Base-by-base conservation (phyloP, 2,113 vertebrate species). In the Acanthisitta chloris region DNA sequence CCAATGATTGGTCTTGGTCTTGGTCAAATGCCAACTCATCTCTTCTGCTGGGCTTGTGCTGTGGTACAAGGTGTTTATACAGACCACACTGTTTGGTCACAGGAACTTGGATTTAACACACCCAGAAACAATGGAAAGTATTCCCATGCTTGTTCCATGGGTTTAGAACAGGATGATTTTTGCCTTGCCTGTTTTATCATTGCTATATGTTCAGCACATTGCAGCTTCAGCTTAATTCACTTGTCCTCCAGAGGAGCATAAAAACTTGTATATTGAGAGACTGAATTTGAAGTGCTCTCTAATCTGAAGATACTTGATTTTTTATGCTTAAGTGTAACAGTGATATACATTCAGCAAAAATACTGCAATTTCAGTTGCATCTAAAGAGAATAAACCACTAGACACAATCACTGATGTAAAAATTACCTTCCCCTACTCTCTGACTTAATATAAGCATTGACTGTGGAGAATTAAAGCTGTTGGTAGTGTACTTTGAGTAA, bases 291-390 rank as follows among this genome's bases (percentile, higher is more conserved):
- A 95, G 91, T 74, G 48, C 43, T 38, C 52, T 85, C 57, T 78
- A 94, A 58, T 84, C 55, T 57, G 66, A 91, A 96, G 90, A 89
- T 88, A 90, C 31, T 88, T 94, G 85, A 92, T 96, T 57, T 95
- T 97, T 96, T 88, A 86, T 88, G 67, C 52, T 49, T 74, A 92
- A 83, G 55, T 55, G 48, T 86, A 94, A 88, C 51, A 45, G 28
- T 81, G 81, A 52, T 78, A 49, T 43, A 52, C n/a, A 72, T 94
- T 94, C 57, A 95, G 26, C 48, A 94, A 86, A 72, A 61, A 80
- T 76, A 86, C 69, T 95, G 90, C 40, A 54, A 57, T 95, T 96
- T 93, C 36, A 64, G 67, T 73, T 38, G 69, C 54, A 80, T 59
- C 28, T 59, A 86, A 92, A 46, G 49, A 64, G 58, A 91, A 88